A percentile compares a stretch with the other conserved stretches of the same genome.
phyloP scores from a whole-genome alignment of 2,888 invertebrate genomes.

The Acanthosepion esculentum region DNA sequence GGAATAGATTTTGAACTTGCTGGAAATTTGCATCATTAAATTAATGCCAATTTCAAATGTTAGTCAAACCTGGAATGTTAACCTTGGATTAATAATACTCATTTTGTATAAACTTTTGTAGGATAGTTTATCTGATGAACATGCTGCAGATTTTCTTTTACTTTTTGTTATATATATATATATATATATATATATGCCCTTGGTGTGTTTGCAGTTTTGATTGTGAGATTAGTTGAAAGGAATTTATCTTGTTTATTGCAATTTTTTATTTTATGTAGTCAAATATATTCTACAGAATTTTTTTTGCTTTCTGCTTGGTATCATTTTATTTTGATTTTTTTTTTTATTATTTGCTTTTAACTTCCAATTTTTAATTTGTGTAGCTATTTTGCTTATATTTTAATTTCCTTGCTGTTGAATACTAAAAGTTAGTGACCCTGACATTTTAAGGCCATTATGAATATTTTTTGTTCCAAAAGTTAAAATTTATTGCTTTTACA shows the following conservation, averaged over 20 bases:
- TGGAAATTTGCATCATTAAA: background rate
- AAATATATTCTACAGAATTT: background rate
- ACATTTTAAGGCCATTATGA: background rate
- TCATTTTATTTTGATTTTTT: background rate
- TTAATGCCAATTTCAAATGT: background rate
- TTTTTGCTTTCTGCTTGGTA: conserved; percentile 6
- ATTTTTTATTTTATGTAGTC: background rate
- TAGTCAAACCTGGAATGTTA: background rate
- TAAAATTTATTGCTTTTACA: background rate
- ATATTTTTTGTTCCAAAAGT: background rate
- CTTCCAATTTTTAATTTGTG: background rate
- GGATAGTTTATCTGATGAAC: background rate
- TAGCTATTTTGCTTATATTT: background rate
- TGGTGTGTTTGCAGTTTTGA: conserved; percentile 1
- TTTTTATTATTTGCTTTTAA: background rate
- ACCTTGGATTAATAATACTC: background rate
- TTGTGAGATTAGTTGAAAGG: background rate
- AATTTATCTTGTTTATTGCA: background rate
- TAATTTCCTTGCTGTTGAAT: background rate
- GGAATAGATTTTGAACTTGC: conserved; percentile 16
- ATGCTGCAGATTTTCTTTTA: background rate
- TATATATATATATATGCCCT: background rate
- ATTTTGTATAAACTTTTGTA: background rate
- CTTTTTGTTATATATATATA: background rate
- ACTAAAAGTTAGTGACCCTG: background rate